Conservation (phyloP, 92 coral and sea anemone genomes). For the Palythoa caribaeorum region DNA sequence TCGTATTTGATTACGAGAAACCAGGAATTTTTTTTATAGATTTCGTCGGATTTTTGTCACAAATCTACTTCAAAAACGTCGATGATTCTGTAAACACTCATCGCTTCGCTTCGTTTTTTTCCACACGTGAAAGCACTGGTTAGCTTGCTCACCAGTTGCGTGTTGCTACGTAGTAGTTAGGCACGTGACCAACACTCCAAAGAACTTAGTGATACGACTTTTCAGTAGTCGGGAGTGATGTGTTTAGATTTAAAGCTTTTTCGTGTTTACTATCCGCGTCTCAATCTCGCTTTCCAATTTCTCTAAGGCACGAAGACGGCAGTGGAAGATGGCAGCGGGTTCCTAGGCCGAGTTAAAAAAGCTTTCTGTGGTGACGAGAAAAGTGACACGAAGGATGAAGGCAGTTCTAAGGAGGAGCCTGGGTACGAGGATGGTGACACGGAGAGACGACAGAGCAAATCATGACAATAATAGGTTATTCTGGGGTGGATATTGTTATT, state of each 20-base stretch:
- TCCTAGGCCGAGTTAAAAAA: constrained; percentile 70
- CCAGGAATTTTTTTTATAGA: too few relatives aligned
- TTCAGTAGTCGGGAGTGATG: background rate
- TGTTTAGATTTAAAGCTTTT: background rate
- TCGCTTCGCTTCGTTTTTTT: too few relatives aligned
- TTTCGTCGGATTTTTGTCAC: too few relatives aligned
- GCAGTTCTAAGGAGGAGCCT: background rate
- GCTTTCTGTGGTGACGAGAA: constrained; percentile 70
- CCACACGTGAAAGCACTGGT: too few relatives aligned
- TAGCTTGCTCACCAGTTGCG: too few relatives aligned
- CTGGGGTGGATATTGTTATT: background rate
- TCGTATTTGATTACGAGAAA: too few relatives aligned
- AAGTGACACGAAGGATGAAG: background rate
- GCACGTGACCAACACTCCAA: too few relatives aligned
- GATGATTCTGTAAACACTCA: too few relatives aligned
- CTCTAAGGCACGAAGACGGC: constrained; percentile 78
- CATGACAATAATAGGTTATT: background rate
- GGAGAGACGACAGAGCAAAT: constrained; percentile 25
- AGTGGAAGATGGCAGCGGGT: constrained; percentile 72
- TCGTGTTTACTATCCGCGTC: background rate
- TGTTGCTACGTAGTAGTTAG: too few relatives aligned
- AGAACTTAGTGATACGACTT: background rate
- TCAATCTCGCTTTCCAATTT: constrained; percentile 62
- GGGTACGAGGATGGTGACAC: constrained; percentile 7
- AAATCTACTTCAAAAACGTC: too few relatives aligned